phyloP scores from a whole-genome alignment of 2,797 vertebrate species.

The Gallinago stenura region DNA sequence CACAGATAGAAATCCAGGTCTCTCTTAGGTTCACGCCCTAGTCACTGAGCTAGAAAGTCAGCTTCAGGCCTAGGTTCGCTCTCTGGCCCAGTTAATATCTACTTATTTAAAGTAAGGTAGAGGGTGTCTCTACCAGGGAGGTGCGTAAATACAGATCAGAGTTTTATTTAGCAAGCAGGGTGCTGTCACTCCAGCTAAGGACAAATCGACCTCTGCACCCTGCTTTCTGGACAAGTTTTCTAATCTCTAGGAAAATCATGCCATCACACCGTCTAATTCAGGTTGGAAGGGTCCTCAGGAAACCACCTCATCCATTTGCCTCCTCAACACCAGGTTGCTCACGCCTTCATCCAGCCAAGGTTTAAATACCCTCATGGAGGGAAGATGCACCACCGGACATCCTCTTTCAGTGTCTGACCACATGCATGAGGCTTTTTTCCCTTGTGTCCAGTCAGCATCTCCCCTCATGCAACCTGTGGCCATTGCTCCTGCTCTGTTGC shows the following conservation, averaged over 20 bases:
- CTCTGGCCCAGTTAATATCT: neutral
- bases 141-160: neutral
- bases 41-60: constrained; percentile 5
- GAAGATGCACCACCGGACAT: neutral
- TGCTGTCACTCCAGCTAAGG: neutral
- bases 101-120: neutral
- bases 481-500: neutral
- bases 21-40: neutral
- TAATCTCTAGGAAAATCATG: neutral
- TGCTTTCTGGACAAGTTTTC: neutral
- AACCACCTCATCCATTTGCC: accelerated
- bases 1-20: neutral
- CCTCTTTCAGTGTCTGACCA: neutral
- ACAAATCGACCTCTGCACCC: neutral
- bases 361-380: neutral
- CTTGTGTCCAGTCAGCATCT: neutral
- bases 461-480: neutral
- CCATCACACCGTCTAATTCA: neutral
- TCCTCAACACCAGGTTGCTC: neutral
- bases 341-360: neutral
- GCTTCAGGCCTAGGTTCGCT: neutral
- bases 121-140: neutral
- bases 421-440: neutral
- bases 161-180: neutral
- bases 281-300: neutral